These are phyloP conservation scores for Bubalus kerabau DNA, from an alignment of 2,113 vertebrate species.

Conservation along the genomic window DNA sequence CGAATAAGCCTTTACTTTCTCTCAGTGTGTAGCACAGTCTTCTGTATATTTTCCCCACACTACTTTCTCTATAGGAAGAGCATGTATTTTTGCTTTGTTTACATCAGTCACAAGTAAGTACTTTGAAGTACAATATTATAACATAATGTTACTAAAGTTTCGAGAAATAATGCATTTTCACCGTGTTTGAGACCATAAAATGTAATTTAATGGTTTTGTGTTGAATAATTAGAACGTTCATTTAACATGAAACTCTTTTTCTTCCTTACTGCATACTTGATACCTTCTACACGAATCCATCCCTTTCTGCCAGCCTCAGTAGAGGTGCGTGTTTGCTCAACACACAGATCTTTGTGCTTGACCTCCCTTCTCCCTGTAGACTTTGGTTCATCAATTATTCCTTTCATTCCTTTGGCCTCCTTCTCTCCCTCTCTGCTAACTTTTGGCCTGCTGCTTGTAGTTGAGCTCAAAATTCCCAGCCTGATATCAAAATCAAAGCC, in stretches of 20 bases:
- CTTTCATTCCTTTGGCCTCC: neutral
- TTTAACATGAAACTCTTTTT: neutral
- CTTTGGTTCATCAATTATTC: neutral
- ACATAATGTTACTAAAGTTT: neutral
- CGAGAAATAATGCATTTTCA: neutral
- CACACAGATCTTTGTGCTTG: neutral
- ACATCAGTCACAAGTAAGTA: neutral
- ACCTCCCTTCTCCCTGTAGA: neutral
- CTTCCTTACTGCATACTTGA: neutral
- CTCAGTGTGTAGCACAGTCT: neutral
- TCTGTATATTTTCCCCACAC: neutral
- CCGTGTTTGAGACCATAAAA: neutral
- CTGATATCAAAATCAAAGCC: neutral
- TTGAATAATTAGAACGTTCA: neutral
- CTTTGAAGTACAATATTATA: neutral
- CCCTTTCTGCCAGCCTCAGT: neutral
- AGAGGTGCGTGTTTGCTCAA: neutral
- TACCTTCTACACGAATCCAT: neutral
- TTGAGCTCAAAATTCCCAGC: neutral
- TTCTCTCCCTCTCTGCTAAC: neutral
- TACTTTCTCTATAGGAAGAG: neutral
- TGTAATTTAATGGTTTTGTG: neutral
- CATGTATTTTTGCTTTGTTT: neutral
- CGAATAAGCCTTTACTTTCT: neutral
- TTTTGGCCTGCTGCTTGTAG: neutral